Conservation (phyloP, 1,140 invertebrate species). For the Stegodyphus mimosarum region DNA sequence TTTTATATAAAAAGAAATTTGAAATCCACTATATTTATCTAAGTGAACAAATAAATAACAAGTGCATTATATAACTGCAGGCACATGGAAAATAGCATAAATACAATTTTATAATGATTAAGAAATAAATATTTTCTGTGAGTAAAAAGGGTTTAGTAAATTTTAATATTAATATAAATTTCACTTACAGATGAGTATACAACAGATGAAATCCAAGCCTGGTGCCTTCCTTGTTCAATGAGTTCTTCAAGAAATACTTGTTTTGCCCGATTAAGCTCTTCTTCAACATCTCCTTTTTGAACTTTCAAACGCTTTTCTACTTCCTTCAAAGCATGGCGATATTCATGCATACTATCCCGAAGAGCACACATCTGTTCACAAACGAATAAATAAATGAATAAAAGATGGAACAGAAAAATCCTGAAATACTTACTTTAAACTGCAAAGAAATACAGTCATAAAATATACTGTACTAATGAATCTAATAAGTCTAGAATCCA, state of each 20-base stretch:
- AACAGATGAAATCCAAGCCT: constrained; percentile 75
- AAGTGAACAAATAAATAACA: too few species aligned
- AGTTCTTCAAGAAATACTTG: constrained; percentile 74
- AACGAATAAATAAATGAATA: too few species aligned
- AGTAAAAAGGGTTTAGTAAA: background rate
- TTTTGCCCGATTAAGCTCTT: constrained; percentile 70
- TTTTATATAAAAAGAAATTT: too few species aligned
- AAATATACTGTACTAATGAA: too few species aligned
- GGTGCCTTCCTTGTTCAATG: constrained; percentile 73
- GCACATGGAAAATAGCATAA: background rate
- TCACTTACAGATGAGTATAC: constrained; percentile 71
- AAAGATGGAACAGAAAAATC: too few species aligned
- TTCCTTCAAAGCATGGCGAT: constrained; percentile 71
- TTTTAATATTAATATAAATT: constrained; percentile 18
- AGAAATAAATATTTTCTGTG: background rate
- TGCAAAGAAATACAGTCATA: too few species aligned
- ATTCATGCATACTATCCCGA: constrained; percentile 74
- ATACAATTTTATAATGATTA: background rate
- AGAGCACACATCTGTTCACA: constrained; percentile 68
- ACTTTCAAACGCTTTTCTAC: constrained; percentile 66
- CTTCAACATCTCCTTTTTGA: constrained; percentile 66
- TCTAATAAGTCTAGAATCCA: too few species aligned
- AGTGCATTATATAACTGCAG: background rate
- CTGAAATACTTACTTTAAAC: too few species aligned
- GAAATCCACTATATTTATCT: too few species aligned